phyloP scores from a whole-genome alignment of 37 sponge, comb jelly and placozoan genomes.

The Ianthella basta region DNA sequence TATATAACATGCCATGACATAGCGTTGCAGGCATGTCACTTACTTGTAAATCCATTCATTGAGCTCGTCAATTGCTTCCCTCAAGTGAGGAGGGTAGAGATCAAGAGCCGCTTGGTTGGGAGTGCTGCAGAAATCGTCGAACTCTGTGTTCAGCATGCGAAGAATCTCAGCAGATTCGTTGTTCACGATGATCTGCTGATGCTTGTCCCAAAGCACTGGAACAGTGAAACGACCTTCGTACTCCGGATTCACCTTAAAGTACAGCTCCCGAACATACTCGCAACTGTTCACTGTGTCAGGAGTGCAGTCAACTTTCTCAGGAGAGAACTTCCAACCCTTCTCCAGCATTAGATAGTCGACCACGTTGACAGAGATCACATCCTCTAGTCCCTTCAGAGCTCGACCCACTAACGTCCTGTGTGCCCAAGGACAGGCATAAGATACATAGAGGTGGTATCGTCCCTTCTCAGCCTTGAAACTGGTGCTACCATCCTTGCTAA shows the following conservation, averaged over 20 bases:
- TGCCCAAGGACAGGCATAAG: slow-evolving; percentile 93
- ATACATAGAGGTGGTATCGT: slow-evolving; percentile 92
- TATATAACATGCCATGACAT: not conserved
- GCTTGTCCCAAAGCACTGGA: slow-evolving; percentile 90
- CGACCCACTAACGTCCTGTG: slow-evolving; percentile 79
- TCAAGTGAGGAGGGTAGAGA: slow-evolving; percentile 79
- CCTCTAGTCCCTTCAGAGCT: slow-evolving; percentile 84
- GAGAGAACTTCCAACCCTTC: slow-evolving; percentile 77
- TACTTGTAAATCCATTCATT: slow-evolving; percentile 89
- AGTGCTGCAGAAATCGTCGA: slow-evolving; percentile 74
- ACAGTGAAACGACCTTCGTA: slow-evolving; percentile 85
- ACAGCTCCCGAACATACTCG: slow-evolving; percentile 67
- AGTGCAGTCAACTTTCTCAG: slow-evolving; percentile 53
- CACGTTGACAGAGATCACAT: slow-evolving; percentile 71
- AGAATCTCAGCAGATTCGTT: slow-evolving; percentile 91
- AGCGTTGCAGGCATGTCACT: slow-evolving; percentile 22
- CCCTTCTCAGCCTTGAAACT: slow-evolving; percentile 73
- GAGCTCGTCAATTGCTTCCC: slow-evolving; percentile 73
- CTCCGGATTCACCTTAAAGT: slow-evolving; percentile 57
- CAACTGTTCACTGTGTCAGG: slow-evolving; percentile 79
- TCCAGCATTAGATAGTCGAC: slow-evolving; percentile 65
- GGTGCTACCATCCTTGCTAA: slow-evolving; percentile 56
- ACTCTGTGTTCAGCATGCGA: slow-evolving; percentile 88
- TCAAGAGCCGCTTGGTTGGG: slow-evolving; percentile 73
- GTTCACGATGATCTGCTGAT: slow-evolving; percentile 74